A percentile compares a stretch with the other conserved stretches of the same genome.
Evolutionary conservation across 2,888 invertebrate genomes (phyloP).

Genomic region (Synergus japonicus): DNA sequence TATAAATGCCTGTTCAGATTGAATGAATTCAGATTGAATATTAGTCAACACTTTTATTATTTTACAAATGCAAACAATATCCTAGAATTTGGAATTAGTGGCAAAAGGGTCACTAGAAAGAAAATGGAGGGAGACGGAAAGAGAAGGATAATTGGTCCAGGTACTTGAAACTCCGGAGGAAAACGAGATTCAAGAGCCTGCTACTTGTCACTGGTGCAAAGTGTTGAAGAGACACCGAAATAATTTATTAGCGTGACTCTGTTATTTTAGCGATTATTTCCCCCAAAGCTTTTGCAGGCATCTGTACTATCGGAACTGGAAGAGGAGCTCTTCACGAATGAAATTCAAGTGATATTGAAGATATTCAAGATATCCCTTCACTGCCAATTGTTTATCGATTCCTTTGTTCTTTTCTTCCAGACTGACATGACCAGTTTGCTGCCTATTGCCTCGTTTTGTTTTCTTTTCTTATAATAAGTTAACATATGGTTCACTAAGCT

Average conservation of each 20-base stretch:
- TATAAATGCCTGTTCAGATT: too few species aligned
- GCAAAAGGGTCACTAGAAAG: background rate
- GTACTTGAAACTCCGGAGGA: conserved; percentile 28
- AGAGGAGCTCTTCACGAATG: background rate
- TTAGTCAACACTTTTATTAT: too few species aligned
- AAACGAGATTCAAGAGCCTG: conserved; percentile 34
- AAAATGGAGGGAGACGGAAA: conserved; percentile 8
- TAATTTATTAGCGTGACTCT: conserved; percentile 36
- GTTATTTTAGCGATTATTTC: conserved; percentile 27
- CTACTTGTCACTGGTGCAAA: conserved; percentile 24
- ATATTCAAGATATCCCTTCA: background rate
- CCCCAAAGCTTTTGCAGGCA: conserved; percentile 5
- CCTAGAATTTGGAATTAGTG: background rate
- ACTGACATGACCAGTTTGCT: background rate
- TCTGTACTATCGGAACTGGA: conserved; percentile 11
- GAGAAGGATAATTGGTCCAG: conserved; percentile 17
- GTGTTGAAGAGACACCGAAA: conserved; percentile 22
- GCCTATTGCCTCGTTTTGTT: too few species aligned
- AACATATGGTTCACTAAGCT: too few species aligned
- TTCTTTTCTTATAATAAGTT: too few species aligned
- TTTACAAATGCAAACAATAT: too few species aligned
- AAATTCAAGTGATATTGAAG: conserved; percentile 15
- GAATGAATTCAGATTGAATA: too few species aligned
- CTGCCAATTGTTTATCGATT: background rate
- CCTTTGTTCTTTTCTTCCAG: background rate